Base-by-base conservation (phyloP, 2,113 vertebrate species). In the Anolis carolinensis region DNA sequence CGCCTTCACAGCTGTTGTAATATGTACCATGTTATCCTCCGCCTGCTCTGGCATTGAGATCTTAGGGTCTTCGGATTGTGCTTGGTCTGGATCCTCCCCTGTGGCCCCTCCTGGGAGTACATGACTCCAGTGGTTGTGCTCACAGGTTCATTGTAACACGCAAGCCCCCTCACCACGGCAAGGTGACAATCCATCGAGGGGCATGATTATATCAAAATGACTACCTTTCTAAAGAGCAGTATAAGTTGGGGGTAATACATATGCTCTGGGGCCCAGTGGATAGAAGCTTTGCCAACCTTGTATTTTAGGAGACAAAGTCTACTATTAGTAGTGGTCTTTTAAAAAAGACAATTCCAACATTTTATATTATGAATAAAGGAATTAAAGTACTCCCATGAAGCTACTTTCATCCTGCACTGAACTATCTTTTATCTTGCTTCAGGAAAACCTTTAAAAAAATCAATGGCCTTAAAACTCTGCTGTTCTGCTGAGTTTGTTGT, bases 221-320 rank as follows among this genome's bases (percentile, higher is more conserved):
- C 50, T 86, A 55, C 85, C 75, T 91, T 94, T 91, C 75, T 59
- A 91, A 92, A 93, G 25, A 88, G 75, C 27, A 84, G 5, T 5
- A 0, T 32, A 87, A 68, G 7, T 75, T 36, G 20, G 39, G 2
- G n/a, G 36, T 50, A 65, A 76, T 48, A 2, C 27, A 14, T 7
- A 48, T 39, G 16, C 32, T 59, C n/a, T 55, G 13, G 4, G 52
- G 81, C 32, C 67, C 44, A 4, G 0, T 70, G 86, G 10, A 52
- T 81, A 81, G 36, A 5, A 79, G 27, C 87, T 93, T 88, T 82
- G 55, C 32, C 14, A 34, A 77, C 0, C 67, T 62, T 80, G 88
- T 89, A 65, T 77, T 18, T 59, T 44, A 55, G 52, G 1, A 75
- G 50, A 20, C 78, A 34, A 9, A 67, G n/a, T 75, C 34, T 84